Conservation (phyloP, 2,113 vertebrate genomes). For the Galemys pyrenaicus region DNA sequence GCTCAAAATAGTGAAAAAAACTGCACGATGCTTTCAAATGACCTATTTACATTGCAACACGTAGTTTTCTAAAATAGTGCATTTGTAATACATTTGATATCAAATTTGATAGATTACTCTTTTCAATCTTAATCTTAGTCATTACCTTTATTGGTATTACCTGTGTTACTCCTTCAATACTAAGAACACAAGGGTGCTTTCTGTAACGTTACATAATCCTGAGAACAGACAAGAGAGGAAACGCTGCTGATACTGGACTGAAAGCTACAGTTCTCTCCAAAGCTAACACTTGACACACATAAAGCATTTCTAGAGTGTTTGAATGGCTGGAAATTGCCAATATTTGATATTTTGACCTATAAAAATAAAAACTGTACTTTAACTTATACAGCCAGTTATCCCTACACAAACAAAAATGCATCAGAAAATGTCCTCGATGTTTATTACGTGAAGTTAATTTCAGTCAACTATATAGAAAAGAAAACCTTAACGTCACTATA, state of each 20-base stretch:
- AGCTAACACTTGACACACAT: not conserved
- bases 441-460: slow-evolving; percentile 15
- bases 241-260: not conserved
- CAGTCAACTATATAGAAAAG: not conserved
- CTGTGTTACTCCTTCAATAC: not conserved
- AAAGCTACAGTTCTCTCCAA: not conserved
- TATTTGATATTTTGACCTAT: not conserved
- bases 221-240: slow-evolving; percentile 28
- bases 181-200: slow-evolving; percentile 5
- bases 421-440: not conserved
- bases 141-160: not conserved
- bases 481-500: slow-evolving; percentile 4
- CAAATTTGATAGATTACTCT: not conserved
- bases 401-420: not conserved
- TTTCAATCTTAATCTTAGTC: not conserved
- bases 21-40: not conserved
- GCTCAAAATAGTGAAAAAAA: slow-evolving; percentile 79
- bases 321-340: slow-evolving; percentile 32
- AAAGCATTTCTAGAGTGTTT: not conserved
- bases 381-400: not conserved
- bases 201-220: slow-evolving; percentile 71
- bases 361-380: not conserved
- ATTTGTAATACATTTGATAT: slow-evolving; percentile 5
- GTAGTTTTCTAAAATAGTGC: slow-evolving; percentile 40
- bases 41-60: not conserved